A percentile compares a stretch with the other conserved stretches of the same genome.
Conservation (phyloP, 2,797 vertebrate genomes). For the Myotis planiceps region DNA sequence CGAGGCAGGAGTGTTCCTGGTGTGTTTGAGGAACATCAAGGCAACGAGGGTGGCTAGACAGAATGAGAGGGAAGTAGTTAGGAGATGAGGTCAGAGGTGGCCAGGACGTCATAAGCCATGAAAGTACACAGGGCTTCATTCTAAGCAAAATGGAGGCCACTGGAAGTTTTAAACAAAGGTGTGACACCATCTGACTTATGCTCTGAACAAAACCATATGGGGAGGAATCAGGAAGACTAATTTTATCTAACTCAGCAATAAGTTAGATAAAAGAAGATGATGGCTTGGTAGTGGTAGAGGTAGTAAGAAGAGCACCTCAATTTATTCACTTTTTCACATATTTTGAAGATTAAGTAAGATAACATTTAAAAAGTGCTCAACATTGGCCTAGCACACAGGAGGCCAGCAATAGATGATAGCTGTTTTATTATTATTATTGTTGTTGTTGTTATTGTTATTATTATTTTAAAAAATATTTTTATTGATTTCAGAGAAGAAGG, state of each 20-base stretch:
- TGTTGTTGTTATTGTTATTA: fast-evolving
- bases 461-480: too few species aligned
- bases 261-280: too few species aligned
- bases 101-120: neutral
- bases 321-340: neutral
- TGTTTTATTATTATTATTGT: too few species aligned
- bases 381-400: neutral
- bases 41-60: neutral
- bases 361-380: neutral
- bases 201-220: neutral
- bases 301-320: neutral
- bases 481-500: too few species aligned
- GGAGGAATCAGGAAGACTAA: neutral
- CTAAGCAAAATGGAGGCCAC: neutral
- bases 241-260: too few species aligned
- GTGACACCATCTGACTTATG: neutral
- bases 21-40: neutral
- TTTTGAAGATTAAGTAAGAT: neutral
- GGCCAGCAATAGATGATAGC: neutral
- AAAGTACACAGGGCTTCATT: neutral
- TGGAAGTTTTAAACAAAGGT: neutral
- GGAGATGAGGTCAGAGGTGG: neutral
- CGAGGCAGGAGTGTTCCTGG: neutral
- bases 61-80: neutral
- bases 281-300: neutral